Base-by-base conservation (phyloP, 2,888 invertebrate species). In the Neocrepidodera transversa region DNA sequence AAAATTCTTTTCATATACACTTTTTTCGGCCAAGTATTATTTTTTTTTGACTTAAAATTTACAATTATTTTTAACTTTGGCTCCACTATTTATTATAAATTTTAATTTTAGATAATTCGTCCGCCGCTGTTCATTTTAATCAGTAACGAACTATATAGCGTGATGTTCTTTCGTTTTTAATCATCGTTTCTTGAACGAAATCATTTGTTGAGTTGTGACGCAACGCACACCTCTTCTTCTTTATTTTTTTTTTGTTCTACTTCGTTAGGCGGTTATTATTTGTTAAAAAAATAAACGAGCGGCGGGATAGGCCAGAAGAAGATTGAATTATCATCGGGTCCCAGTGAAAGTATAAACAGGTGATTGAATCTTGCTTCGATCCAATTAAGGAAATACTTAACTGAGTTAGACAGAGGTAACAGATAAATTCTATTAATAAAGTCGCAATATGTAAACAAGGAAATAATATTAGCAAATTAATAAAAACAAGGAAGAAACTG, bases 191-290 rank as follows among this genome's bases (percentile, higher is more conserved):
- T 42, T 42, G 35, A 52, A 52, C 52, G 42, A 43, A 43, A 35
- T 53, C 20, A 53, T 52, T 52, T 43, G 18, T 28, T 43, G 42
- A 42, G 18, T 43, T 43, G 32, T 53, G 43, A 43, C 18, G 43
- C 43, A 53, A 53, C 43, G 13, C 5, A 36, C 42, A 28, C 14
- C 42, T 52, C 17, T 20, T 30, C 40, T 43, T 8, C 17, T 23
- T 53, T 13, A 16, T 32, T 23, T 43, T 8, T 32, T 32, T 32
- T 32, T n/a, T 32, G 32, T 13, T 32, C 11, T 50, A 14, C 50
- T 50, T 38, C 26, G 50, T 50, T 50, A 35, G 30, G 47, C 47
- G 30, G 16, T 47, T 45, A 45, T 45, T 45, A 45, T 45, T 45
- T 45, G 28, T 45, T 45, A 49, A 49, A 48, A 49, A 49, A 49